Base-by-base conservation (phyloP, 2,113 vertebrate species). In the Tautogolabrus adspersus region DNA sequence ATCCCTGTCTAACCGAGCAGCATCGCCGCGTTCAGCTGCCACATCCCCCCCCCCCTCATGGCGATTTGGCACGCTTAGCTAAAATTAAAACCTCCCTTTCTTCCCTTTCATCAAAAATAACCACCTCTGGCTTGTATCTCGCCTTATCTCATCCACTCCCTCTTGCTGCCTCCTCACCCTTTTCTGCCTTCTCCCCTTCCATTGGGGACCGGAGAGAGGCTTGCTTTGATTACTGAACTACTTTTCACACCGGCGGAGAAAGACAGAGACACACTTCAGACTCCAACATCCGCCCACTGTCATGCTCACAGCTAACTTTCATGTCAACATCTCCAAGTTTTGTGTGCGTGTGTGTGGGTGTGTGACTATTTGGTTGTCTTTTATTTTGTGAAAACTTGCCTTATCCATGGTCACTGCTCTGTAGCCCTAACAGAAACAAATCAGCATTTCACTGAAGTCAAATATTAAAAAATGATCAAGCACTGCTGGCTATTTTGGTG, bases 191-290 rank as follows among this genome's bases (percentile, higher is more conserved):
- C 62, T 77, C 21, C 73, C 72, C 75, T 82, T 84, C 79, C 81
- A 78, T 57, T 13, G 70, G 85, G 73, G 66, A 88, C 52, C 62
- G 64, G 69, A 72, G 75, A 89, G 78, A 89, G 84, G 84, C 81
- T 90, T 85, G 84, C 85, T 93, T 89, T 93, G 92, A 93, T 93
- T 90, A 89, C 89, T 84, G 82, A 89, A 87, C 83, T 88, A 76
- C 83, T 92, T 90, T 89, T 89, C 79, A 85, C 87, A 85, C 86
- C 51, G 66, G n/a, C 63, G 26, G 65, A 83, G 72, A 82, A 83
- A 89, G 73, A 81, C 55, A 69, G 65, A 91, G 72, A 84, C 72
- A 68, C 82, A 87, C 81, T 83, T 88, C 71, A 89, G 75, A 85
- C 75, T 64, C 72, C 75, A 69, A 88, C 87, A 74, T 18, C 49